These are phyloP conservation scores for Gnathonemus longibarbis DNA, from an alignment of 2,113 vertebrate genomes.

Conservation along the genomic window DNA sequence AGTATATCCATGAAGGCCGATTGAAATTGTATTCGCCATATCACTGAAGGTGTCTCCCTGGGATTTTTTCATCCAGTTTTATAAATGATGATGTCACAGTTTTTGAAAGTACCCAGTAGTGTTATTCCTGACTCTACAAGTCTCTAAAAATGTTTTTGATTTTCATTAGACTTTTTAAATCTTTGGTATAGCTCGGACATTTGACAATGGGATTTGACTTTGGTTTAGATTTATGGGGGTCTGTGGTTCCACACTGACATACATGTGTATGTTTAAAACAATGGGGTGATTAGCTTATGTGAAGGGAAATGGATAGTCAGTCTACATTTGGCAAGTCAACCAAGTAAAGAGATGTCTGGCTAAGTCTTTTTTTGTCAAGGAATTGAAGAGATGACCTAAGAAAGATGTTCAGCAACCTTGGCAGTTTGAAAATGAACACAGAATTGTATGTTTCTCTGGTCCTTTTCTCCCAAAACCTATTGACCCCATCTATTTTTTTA, in stretches of 20 bases:
- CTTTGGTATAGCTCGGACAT: background rate
- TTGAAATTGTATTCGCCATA: background rate
- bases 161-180: background rate
- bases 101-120: background rate
- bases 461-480: background rate
- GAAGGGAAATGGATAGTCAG: slow-evolving; percentile 24
- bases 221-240: slow-evolving; percentile 3
- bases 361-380: background rate
- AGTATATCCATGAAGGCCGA: background rate
- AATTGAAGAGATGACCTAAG: background rate
- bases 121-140: background rate
- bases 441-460: background rate
- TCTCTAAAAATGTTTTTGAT: background rate
- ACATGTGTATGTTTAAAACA: background rate
- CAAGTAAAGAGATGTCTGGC: slow-evolving; percentile 5
- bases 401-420: background rate
- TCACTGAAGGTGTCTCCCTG: background rate
- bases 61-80: background rate
- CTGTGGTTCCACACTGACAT: background rate
- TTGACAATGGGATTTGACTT: slow-evolving; percentile 4
- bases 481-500: background rate
- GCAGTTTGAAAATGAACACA: background rate
- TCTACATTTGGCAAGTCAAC: slow-evolving; percentile 21
- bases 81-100: background rate
- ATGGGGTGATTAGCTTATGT: slow-evolving; percentile 18